A percentile compares a stretch with the other conserved stretches of the same genome.
phyloP scores from a whole-genome alignment of 2,888 invertebrate species.

The Lochmaea capreae region DNA sequence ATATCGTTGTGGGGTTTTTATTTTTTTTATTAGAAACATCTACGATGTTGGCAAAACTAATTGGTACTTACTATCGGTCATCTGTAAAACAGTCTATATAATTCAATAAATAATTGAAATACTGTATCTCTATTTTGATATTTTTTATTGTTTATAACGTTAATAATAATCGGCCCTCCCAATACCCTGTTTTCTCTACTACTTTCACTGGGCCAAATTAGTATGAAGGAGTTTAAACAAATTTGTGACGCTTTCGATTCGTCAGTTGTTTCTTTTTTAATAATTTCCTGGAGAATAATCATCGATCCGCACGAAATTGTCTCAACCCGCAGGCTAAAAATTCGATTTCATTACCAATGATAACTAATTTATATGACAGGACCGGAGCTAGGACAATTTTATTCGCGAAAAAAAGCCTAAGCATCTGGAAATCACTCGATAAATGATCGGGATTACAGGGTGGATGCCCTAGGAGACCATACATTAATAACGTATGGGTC shows the following conservation, averaged over 20 bases:
- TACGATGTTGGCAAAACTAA: slow-evolving; percentile 19
- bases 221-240: slow-evolving; percentile 11
- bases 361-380: not conserved
- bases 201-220: slow-evolving; percentile 1
- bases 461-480: too few relatives aligned
- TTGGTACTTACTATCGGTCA: slow-evolving; percentile 16
- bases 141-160: not conserved
- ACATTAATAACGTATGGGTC: too few relatives aligned
- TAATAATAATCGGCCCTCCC: too few relatives aligned
- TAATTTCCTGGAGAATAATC: slow-evolving; percentile 18
- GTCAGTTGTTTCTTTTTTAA: not conserved
- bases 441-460: too few relatives aligned
- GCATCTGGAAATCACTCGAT: not conserved
- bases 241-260: slow-evolving; percentile 29
- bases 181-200: not conserved
- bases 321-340: slow-evolving; percentile 17
- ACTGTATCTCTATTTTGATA: not conserved
- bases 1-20: too few relatives aligned
- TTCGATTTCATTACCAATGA: slow-evolving; percentile 20
- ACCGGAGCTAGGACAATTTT: not conserved
- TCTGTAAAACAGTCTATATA: not conserved
- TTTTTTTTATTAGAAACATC: not conserved
- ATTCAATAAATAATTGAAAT: not conserved
- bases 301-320: slow-evolving; percentile 22
- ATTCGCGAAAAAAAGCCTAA: not conserved